Base-by-base conservation (phyloP, 2,797 vertebrate species). In the Xyrichtys novacula region DNA sequence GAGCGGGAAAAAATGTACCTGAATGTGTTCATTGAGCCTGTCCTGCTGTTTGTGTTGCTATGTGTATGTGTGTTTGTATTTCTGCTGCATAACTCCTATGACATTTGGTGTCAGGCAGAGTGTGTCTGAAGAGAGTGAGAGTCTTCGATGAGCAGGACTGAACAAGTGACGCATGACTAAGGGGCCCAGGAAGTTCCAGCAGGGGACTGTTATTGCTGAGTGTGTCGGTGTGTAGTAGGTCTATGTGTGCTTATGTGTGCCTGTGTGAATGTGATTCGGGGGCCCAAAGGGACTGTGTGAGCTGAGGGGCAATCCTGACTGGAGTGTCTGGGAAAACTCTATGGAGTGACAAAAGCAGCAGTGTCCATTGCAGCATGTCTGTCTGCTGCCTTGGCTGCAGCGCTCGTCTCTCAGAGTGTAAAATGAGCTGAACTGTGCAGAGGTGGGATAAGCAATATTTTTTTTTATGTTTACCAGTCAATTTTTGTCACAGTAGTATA, bases 161-260 rank as follows among this genome's bases (percentile, higher is more conserved):
- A 89, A 91, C 89, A 91, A 90, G 85, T 91, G 90, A 91, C 67
- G 83, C 90, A 91, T 88, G 84, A 91, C 84, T 88, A 88, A 91
- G 86, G 85, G 88, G 86, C 73, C 81, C 80, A 86, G 85, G 88
- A 91, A 85, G 88, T 90, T 87, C 81, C 86, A 87, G 80, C 85
- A 85, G 80, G 71, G 75, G 23, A 58, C 85, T 88, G 90, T 89
- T 91, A 85, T 89, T 90, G 76, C 85, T 89, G 83, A 66, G 76
- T 74, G 77, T 75, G 65, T 65, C 66, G 73, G 19, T 73, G 26
- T 59, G 47, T 77, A 28, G 56, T 72, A 49, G 68, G 68, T 62
- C 49, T 59, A 39, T 69, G 58, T 53, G 46, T 49, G 32, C 64
- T 42, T 66, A 46, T 26, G 53, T 67, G 65, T 65, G 64, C 64